Percentiles rank a stretch among this genome's conserved stretches.
These are phyloP conservation scores for Archaeoteleia sp. DNA, from an alignment of 2,888 invertebrate species.

Conservation along the genomic window DNA sequence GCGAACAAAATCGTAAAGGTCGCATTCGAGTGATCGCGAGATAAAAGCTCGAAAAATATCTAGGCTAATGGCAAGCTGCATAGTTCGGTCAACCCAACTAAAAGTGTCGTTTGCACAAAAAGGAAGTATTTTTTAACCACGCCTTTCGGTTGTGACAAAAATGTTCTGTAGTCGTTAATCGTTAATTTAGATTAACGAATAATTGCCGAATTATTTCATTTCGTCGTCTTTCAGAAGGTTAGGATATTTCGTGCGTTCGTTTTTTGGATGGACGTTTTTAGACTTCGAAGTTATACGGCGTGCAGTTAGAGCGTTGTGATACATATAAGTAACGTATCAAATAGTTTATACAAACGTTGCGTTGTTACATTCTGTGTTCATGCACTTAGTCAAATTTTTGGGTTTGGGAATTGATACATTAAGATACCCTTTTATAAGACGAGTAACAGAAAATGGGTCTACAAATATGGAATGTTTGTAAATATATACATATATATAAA, in stretches of 20 bases:
- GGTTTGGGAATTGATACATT: neutral
- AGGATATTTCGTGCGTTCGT: no score
- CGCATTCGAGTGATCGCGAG: conserved; percentile 26
- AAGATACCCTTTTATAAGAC: conserved; percentile 4
- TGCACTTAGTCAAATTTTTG: conserved; percentile 1
- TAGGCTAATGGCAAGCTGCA: conserved; percentile 13
- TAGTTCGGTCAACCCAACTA: conserved; percentile 6
- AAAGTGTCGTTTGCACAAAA: conserved; percentile 18
- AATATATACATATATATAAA: conserved; percentile 34
- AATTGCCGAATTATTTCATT: neutral
- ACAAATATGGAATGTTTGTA: conserved; percentile 40
- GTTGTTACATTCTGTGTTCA: neutral
- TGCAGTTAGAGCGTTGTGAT: no score
- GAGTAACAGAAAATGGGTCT: conserved; percentile 20
- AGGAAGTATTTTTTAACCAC: neutral
- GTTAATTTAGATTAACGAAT: neutral
- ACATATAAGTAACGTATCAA: neutral
- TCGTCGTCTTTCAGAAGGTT: no score
- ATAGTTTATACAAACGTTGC: neutral
- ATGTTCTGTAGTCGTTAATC: neutral
- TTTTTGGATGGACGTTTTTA: no score
- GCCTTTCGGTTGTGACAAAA: conserved; percentile 18
- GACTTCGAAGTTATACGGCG: no score
- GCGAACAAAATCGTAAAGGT: conserved; percentile 15
- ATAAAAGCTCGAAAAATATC: conserved; percentile 27